A percentile compares a stretch with the other conserved stretches of the same genome.
phyloP scores from a whole-genome alignment of 2,888 invertebrate genomes.

The Eudasyphora cyanicolor region DNA sequence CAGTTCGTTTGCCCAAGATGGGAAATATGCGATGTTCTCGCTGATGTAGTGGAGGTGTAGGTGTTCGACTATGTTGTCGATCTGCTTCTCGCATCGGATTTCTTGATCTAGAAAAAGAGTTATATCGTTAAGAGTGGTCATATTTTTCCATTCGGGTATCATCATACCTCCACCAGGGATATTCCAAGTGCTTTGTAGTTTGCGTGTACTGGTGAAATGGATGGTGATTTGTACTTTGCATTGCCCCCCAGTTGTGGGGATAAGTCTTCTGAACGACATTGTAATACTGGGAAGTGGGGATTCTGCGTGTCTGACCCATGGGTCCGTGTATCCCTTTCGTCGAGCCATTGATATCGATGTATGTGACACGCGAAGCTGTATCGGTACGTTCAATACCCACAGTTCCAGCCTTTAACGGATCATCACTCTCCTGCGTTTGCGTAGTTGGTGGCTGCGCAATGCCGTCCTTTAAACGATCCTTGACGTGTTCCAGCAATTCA shows the following conservation, averaged over 20 bases:
- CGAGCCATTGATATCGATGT: conserved; percentile 69
- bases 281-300: conserved; percentile 42
- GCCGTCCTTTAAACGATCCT: conserved; percentile 71
- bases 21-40: conserved; percentile 76
- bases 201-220: neutral
- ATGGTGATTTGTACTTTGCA: neutral
- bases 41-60: conserved; percentile 40
- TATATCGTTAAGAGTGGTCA: neutral
- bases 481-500: conserved; percentile 73
- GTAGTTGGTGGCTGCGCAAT: no score
- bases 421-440: no score
- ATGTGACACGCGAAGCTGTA: conserved; percentile 70
- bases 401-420: conserved; percentile 66
- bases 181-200: neutral
- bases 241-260: neutral
- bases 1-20: conserved; percentile 78
- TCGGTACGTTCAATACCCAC: conserved; percentile 72
- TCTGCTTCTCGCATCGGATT: neutral
- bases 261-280: neutral
- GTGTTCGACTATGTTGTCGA: neutral
- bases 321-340: neutral
- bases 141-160: neutral
- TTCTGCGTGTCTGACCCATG: neutral
- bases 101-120: neutral
- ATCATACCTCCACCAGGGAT: conserved; percentile 17